phyloP scores from a whole-genome alignment of 92 coral and sea anemone genomes.

The Chrysogorgia sp. region DNA sequence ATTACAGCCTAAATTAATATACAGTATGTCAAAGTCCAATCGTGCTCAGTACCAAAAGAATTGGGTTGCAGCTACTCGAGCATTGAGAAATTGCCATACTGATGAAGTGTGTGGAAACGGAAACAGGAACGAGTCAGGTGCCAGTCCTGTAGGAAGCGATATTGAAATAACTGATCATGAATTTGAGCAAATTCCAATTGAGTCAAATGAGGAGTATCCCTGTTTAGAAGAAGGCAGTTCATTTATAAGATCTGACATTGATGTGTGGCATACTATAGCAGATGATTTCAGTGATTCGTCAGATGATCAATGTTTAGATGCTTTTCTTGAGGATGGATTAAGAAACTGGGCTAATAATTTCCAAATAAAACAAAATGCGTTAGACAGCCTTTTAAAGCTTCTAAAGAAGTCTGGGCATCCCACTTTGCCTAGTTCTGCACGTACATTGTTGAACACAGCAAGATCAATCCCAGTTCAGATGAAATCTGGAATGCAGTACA shows the following conservation, averaged over 20 bases:
- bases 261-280: too few relatives aligned
- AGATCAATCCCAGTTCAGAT: background rate
- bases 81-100: constrained; percentile 14
- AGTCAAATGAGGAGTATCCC: too few relatives aligned
- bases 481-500: background rate
- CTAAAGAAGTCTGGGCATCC: constrained; percentile 1
- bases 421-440: background rate
- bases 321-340: background rate
- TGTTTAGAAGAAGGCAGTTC: too few relatives aligned
- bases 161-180: too few relatives aligned
- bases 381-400: background rate
- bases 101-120: background rate
- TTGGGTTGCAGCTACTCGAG: constrained; percentile 37
- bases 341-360: background rate
- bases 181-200: too few relatives aligned
- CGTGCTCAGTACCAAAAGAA: constrained; percentile 36
- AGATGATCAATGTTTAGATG: background rate
- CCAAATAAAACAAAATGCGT: background rate
- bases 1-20: constrained; percentile 17
- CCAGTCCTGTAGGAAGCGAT: background rate
- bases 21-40: constrained; percentile 14
- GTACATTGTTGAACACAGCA: background rate
- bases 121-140: constrained; percentile 4
- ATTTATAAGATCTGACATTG: too few relatives aligned
- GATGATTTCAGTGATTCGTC: background rate